Conservation (phyloP, 2,888 invertebrate genomes). For the Drosophila meridiana region DNA sequence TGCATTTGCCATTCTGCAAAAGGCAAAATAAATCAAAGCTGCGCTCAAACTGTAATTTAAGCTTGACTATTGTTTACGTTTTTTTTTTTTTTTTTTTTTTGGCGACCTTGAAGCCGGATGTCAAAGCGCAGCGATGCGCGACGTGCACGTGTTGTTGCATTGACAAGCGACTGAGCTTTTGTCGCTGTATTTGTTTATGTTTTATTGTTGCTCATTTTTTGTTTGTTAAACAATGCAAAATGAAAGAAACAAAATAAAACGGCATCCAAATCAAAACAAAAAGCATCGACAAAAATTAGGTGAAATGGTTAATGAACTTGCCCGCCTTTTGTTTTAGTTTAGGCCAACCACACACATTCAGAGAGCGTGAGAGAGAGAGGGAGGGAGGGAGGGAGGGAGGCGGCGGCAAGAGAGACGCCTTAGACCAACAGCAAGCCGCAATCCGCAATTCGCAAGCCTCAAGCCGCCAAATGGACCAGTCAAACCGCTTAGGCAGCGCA, state of each 20-base stretch:
- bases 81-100: conserved; percentile 11
- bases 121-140: conserved; percentile 42
- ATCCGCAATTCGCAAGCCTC: conserved; percentile 4
- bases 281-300: conserved; percentile 62
- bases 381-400: not conserved
- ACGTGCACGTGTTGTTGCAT: conserved; percentile 43
- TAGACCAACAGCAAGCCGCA: conserved; percentile 16
- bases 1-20: not conserved
- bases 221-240: conserved; percentile 12
- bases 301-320: conserved; percentile 75
- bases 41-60: conserved; percentile 14
- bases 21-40: not conserved
- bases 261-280: conserved; percentile 45
- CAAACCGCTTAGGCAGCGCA: conserved; percentile 59
- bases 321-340: conserved; percentile 60
- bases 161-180: not conserved
- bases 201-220: not conserved
- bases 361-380: not conserved
- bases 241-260: conserved; percentile 35
- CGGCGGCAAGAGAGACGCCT: conserved; percentile 13
- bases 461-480: conserved; percentile 60
- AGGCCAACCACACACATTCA: conserved; percentile 28
- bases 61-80: conserved; percentile 9
- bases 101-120: conserved; percentile 49
- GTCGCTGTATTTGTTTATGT: not conserved